Percentiles rank a stretch among this genome's conserved stretches.
phyloP scores from a whole-genome alignment of 2,888 invertebrate genomes.

The Aromia moschata region DNA sequence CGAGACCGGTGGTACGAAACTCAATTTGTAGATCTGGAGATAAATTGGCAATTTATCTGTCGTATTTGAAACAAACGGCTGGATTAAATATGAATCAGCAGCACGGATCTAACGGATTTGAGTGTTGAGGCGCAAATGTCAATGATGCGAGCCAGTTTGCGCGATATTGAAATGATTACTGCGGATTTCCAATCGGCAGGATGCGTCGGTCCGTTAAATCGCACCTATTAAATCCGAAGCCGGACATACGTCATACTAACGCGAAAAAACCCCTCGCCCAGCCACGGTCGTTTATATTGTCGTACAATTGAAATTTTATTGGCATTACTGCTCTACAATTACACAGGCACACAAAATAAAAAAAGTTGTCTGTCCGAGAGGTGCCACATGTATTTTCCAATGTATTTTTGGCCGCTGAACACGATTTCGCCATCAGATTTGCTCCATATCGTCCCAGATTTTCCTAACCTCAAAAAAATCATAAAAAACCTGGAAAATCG shows the following conservation, averaged over 20 bases:
- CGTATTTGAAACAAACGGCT: constrained; percentile 38
- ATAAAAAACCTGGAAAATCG: too few species aligned
- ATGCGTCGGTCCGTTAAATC: constrained; percentile 35
- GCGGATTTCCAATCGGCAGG: constrained; percentile 34
- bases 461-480: too few species aligned
- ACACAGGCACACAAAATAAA: not conserved
- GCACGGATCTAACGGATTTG: constrained; percentile 24
- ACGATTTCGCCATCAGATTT: too few species aligned
- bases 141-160: constrained; percentile 37
- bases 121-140: constrained; percentile 35
- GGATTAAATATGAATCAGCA: constrained; percentile 40
- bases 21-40: constrained; percentile 33
- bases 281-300: constrained; percentile 12
- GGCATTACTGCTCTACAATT: not conserved
- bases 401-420: too few species aligned
- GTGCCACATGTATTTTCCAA: too few species aligned
- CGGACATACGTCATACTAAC: constrained; percentile 28
- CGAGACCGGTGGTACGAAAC: constrained; percentile 9
- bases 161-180: constrained; percentile 39
- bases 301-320: constrained; percentile 13
- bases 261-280: constrained; percentile 13
- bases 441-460: too few species aligned
- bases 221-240: constrained; percentile 24
- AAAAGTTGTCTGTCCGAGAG: too few species aligned
- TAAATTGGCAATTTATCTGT: constrained; percentile 39